Percentiles rank a stretch among this genome's conserved stretches.
Evolutionary conservation across 2,113 vertebrate genomes (phyloP).

Genomic region (Pelusios castaneus): DNA sequence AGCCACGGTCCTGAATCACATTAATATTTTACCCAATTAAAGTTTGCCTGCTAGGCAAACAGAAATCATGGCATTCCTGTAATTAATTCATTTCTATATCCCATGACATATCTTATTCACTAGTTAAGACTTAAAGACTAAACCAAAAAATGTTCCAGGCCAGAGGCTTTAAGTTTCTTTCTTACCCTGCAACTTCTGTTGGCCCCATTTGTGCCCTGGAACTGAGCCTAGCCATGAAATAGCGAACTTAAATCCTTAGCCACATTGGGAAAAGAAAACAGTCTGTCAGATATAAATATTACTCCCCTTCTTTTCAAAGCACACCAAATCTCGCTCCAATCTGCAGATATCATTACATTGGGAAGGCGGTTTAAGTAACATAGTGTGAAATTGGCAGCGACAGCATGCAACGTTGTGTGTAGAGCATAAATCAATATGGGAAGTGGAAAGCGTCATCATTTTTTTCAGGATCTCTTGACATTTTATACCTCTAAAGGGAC

Average conservation of each 20-base stretch:
- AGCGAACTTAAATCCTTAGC: conserved; percentile 44
- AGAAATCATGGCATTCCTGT: background rate
- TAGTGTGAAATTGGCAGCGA: conserved; percentile 43
- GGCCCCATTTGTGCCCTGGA: conserved; percentile 43
- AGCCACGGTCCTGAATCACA: background rate
- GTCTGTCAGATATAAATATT: conserved; percentile 49
- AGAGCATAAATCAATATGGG: conserved; percentile 59
- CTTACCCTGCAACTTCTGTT: background rate
- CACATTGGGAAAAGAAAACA: conserved; percentile 56
- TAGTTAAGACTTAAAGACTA: background rate
- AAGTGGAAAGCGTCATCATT: conserved; percentile 6
- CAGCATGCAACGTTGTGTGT: conserved; percentile 40
- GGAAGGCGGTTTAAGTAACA: conserved; percentile 32
- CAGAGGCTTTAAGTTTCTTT: background rate
- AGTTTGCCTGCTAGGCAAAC: background rate
- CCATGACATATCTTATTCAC: background rate
- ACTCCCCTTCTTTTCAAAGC: background rate
- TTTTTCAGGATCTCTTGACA: conserved; percentile 49
- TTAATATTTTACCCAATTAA: background rate
- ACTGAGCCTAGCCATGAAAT: conserved; percentile 45
- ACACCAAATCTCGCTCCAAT: conserved; percentile 32
- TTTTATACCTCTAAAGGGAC: conserved; percentile 50
- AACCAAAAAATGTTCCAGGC: background rate
- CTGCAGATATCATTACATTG: background rate
- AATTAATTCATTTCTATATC: background rate